These are phyloP conservation scores for Eurytoma adleriae DNA, from an alignment of 2,888 invertebrate genomes.

Conservation along the genomic window DNA sequence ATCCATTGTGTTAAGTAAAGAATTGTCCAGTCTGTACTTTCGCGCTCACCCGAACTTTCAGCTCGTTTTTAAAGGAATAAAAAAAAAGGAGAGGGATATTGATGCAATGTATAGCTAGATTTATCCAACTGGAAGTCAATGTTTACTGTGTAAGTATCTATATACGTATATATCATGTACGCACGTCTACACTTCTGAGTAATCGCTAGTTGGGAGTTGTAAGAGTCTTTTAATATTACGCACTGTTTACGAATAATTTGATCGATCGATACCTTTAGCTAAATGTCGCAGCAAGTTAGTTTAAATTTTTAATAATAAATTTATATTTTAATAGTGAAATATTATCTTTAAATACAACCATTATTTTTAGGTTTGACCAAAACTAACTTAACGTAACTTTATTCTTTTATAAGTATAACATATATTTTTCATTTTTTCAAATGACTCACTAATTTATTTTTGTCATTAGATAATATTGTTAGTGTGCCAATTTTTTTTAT, in stretches of 20 bases:
- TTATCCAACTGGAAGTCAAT: slow-evolving; percentile 51
- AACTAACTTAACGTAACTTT: slow-evolving; percentile 44
- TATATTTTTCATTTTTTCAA: slow-evolving; percentile 2
- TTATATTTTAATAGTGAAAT: slow-evolving; percentile 41
- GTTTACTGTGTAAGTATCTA: slow-evolving; percentile 30
- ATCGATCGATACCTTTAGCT: slow-evolving; percentile 55
- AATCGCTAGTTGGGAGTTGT: slow-evolving; percentile 13
- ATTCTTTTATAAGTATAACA: slow-evolving; percentile 27
- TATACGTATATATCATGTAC: slow-evolving; percentile 7
- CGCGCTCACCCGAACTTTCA: slow-evolving; percentile 23
- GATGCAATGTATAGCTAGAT: slow-evolving; percentile 39
- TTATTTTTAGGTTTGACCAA: slow-evolving; percentile 30
- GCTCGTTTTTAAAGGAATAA: slow-evolving; percentile 35
- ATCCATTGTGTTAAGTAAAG: slow-evolving; percentile 8
- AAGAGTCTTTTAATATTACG: slow-evolving; percentile 28
- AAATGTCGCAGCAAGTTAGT: slow-evolving; percentile 24
- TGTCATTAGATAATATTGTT: slow-evolving; percentile 1
- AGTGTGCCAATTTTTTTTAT: slow-evolving; percentile 32
- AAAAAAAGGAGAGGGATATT: slow-evolving; percentile 31
- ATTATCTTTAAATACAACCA: slow-evolving; percentile 11
- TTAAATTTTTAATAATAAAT: slow-evolving; percentile 44
- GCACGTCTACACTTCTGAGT: background rate
- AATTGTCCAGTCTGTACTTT: slow-evolving; percentile 24
- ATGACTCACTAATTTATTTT: slow-evolving; percentile 13
- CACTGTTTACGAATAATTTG: slow-evolving; percentile 48